Evolutionary conservation across 1,140 invertebrate genomes (phyloP).

Genomic region (Nymphalis io): DNA sequence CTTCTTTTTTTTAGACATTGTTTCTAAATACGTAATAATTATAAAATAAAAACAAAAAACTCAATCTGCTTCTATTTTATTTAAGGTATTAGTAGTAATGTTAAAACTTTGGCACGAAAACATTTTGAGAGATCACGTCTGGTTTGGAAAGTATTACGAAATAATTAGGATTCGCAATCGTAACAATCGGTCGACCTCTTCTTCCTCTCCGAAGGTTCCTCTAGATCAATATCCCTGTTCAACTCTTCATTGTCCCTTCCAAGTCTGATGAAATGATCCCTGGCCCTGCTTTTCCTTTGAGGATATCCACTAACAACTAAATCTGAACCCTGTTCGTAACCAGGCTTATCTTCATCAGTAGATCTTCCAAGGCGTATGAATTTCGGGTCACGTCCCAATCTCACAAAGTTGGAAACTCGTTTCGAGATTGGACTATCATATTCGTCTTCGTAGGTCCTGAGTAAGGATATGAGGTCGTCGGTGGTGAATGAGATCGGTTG

Average conservation of each 20-base stretch:
- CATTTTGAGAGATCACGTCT: slow-evolving; percentile 32
- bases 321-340: slow-evolving; percentile 57
- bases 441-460: slow-evolving; percentile 65
- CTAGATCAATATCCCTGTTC: slow-evolving; percentile 49
- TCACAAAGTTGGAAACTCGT: slow-evolving; percentile 60
- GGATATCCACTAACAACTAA: slow-evolving; percentile 59
- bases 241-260: slow-evolving; percentile 68
- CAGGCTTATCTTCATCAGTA: slow-evolving; percentile 51
- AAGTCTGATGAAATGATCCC: slow-evolving; percentile 70
- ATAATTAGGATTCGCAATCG: slow-evolving; percentile 62
- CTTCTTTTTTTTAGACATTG: not conserved
- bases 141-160: slow-evolving; percentile 27
- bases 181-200: slow-evolving; percentile 62
- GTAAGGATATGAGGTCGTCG: slow-evolving; percentile 64
- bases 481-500: slow-evolving; percentile 61
- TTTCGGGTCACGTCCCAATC: slow-evolving; percentile 64
- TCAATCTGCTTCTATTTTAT: not conserved
- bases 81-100: not conserved
- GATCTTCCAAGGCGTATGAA: slow-evolving; percentile 70
- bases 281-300: slow-evolving; percentile 66
- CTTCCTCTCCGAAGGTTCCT: slow-evolving; percentile 54
- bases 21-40: not conserved
- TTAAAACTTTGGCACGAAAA: slow-evolving; percentile 34
- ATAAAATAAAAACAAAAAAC: slow-evolving; percentile 2
- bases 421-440: slow-evolving; percentile 60